These are phyloP conservation scores for Menura novaehollandiae DNA, from an alignment of 2,113 vertebrate genomes.

Conservation along the genomic window DNA sequence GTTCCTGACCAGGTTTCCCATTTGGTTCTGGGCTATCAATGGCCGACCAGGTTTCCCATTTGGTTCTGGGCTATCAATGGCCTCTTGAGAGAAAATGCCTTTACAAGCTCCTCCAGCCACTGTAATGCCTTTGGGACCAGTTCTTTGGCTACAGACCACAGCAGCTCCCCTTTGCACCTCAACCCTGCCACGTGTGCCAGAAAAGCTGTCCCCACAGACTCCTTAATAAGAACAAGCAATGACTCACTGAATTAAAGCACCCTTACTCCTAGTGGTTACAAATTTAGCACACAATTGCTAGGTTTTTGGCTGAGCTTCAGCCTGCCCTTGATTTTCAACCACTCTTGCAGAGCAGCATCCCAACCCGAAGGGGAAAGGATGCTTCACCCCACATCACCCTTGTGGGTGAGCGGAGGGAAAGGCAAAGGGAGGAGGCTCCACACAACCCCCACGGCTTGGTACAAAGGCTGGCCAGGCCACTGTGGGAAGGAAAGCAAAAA, in stretches of 20 bases:
- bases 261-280: neutral
- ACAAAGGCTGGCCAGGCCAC: neutral
- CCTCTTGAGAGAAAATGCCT: neutral
- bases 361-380: neutral
- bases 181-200: neutral
- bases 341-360: neutral
- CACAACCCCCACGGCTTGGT: rapidly evolving
- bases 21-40: too few relatives aligned
- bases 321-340: neutral
- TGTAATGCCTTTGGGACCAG: neutral
- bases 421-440: neutral
- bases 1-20: neutral
- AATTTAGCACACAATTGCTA: neutral
- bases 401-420: rapidly evolving
- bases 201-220: neutral
- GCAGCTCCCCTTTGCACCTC: neutral
- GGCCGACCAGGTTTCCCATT: neutral
- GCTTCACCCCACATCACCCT: neutral
- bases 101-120: neutral
- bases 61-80: neutral
- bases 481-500: neutral
- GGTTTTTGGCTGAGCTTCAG: neutral
- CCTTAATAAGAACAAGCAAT: neutral
- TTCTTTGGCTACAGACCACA: neutral
- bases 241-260: constrained; percentile 10